A percentile compares a stretch with the other conserved stretches of the same genome.
These are phyloP conservation scores for Bombus polaris DNA, from an alignment of 1,140 invertebrate species.

Conservation along the genomic window DNA sequence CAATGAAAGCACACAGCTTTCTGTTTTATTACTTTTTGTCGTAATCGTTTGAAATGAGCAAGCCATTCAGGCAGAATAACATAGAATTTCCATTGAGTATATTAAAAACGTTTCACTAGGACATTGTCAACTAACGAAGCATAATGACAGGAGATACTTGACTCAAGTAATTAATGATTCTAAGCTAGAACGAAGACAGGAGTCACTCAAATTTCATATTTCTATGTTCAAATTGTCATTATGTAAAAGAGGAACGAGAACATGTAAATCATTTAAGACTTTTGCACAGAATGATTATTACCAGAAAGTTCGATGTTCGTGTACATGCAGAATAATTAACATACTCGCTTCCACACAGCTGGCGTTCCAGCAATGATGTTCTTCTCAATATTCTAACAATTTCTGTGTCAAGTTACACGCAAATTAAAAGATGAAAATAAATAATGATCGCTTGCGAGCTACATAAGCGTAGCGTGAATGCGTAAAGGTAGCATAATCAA, in stretches of 20 bases:
- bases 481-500: constrained; percentile 42
- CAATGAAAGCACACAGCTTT: not conserved
- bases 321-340: constrained; percentile 20
- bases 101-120: not conserved
- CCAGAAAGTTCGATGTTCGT: constrained; percentile 9
- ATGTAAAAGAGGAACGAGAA: not conserved
- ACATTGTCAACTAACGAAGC: not conserved
- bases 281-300: not conserved
- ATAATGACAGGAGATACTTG: not conserved
- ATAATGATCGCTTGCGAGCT: constrained; percentile 26
- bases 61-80: not conserved
- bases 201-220: not conserved
- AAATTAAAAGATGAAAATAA: not conserved
- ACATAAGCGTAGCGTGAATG: constrained; percentile 18
- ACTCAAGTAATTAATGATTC: not conserved
- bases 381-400: constrained; percentile 10
- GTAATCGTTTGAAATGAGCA: not conserved
- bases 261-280: not conserved
- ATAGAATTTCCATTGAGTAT: not conserved
- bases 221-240: no score
- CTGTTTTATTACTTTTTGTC: not conserved
- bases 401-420: constrained; percentile 16
- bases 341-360: constrained; percentile 2
- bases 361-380: not conserved
- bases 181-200: not conserved